Conservation (phyloP, 2,113 vertebrate genomes). For the Grammomys surdaster region DNA sequence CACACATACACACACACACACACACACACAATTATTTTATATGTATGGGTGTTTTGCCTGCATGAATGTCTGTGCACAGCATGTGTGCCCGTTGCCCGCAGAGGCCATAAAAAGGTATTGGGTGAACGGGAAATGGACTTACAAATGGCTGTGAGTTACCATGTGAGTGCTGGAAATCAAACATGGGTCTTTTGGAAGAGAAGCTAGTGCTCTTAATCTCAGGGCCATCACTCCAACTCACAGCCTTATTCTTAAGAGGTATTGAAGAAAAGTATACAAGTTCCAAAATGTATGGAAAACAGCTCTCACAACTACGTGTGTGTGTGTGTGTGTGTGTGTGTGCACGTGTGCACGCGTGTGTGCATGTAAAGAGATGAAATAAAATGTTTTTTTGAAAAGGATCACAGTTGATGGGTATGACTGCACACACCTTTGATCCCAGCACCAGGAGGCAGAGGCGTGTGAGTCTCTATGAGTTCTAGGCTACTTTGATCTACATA, state of each 20-base stretch:
- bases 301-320: neutral
- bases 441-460: neutral
- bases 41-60: neutral
- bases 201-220: too few species aligned
- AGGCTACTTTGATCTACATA: neutral
- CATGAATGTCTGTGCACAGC: neutral
- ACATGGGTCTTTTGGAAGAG: too few species aligned
- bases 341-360: accelerated
- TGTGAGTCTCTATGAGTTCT: neutral
- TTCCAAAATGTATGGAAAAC: constrained; percentile 37
- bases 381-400: neutral
- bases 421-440: neutral
- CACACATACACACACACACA: too few species aligned
- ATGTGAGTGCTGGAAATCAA: too few species aligned
- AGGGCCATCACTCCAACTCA: neutral
- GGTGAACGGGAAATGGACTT: neutral
- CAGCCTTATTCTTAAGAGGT: neutral
- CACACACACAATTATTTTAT: neutral
- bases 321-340: neutral
- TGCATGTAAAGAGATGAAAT: neutral
- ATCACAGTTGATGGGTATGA: neutral
- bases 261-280: neutral
- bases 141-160: neutral
- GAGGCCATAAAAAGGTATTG: neutral
- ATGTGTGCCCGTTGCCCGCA: neutral